A percentile compares a stretch with the other conserved stretches of the same genome.
Evolutionary conservation across 2,888 invertebrate species (phyloP).

Genomic region (Eristalis intricaria): DNA sequence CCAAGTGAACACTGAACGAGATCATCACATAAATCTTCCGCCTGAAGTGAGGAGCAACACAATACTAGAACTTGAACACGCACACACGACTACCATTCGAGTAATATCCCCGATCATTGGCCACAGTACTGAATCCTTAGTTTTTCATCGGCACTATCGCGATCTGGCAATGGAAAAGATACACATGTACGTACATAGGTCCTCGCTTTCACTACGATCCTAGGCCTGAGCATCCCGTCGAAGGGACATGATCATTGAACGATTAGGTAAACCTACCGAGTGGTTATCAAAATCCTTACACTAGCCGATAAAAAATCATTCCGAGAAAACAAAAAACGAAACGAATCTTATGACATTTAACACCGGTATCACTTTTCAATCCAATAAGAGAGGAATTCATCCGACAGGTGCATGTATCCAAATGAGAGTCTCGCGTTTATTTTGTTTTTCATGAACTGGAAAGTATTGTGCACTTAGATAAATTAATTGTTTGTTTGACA

Average conservation of each 20-base stretch:
- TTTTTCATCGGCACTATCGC: background rate
- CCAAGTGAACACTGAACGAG: conserved; percentile 54
- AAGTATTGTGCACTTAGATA: background rate
- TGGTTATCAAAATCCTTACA: conserved; percentile 17
- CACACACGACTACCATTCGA: conserved; percentile 13
- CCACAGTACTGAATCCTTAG: conserved; percentile 10
- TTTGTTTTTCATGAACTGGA: conserved; percentile 9
- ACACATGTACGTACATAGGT: background rate
- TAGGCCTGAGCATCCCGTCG: conserved; percentile 37
- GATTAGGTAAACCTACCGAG: conserved; percentile 22
- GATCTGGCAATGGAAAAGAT: conserved; percentile 6
- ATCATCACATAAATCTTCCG: conserved; percentile 69
- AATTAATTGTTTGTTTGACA: conserved; percentile 68
- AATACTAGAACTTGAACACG: conserved; percentile 1
- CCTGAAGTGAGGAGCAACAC: conserved; percentile 7
- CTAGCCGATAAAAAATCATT: conserved; percentile 7
- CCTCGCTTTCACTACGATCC: background rate
- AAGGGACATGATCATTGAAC: conserved; percentile 43
- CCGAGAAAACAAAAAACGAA: background rate
- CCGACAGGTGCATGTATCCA: conserved; percentile 63
- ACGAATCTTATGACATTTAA: conserved; percentile 6
- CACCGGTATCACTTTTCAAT: conserved; percentile 1
- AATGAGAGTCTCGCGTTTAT: background rate
- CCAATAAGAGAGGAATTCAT: conserved; percentile 46
- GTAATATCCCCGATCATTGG: conserved; percentile 29